These are phyloP conservation scores for Campylomormyrus numenius DNA, from an alignment of 2,113 vertebrate genomes.

Conservation along the genomic window DNA sequence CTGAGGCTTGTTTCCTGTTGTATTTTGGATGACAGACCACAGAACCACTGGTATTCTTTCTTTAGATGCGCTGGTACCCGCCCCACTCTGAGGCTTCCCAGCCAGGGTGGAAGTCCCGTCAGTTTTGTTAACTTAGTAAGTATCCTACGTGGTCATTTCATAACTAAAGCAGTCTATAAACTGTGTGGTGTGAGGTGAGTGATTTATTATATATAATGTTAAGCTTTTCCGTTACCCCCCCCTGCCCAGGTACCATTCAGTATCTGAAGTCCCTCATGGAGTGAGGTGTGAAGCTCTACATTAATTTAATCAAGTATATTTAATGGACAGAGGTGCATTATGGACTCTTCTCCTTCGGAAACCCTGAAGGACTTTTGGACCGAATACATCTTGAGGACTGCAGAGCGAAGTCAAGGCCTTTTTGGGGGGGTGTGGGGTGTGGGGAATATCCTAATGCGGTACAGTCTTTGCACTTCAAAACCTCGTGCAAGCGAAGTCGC, in stretches of 20 bases:
- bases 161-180: background rate
- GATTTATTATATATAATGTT: too few species aligned
- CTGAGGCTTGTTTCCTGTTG: conserved; percentile 4
- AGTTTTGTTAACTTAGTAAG: conserved; percentile 66
- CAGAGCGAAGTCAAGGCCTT: conserved; percentile 9
- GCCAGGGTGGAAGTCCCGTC: conserved; percentile 77
- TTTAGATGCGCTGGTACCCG: conserved; percentile 74
- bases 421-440: too few species aligned
- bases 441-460: background rate
- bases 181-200: too few species aligned
- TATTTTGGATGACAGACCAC: background rate
- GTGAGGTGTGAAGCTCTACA: conserved; percentile 29
- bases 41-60: background rate
- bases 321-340: conserved; percentile 36
- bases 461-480: conserved; percentile 19
- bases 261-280: conserved; percentile 25
- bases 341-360: conserved; percentile 29
- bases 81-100: conserved; percentile 66
- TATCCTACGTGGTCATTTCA: background rate
- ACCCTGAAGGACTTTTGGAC: conserved; percentile 27
- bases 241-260: conserved; percentile 11
- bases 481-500: background rate
- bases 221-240: too few species aligned
- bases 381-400: conserved; percentile 21
- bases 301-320: conserved; percentile 44